Conservation (phyloP, 35 echinoderm and acorn worm genomes). For the Anneissia japonica region DNA sequence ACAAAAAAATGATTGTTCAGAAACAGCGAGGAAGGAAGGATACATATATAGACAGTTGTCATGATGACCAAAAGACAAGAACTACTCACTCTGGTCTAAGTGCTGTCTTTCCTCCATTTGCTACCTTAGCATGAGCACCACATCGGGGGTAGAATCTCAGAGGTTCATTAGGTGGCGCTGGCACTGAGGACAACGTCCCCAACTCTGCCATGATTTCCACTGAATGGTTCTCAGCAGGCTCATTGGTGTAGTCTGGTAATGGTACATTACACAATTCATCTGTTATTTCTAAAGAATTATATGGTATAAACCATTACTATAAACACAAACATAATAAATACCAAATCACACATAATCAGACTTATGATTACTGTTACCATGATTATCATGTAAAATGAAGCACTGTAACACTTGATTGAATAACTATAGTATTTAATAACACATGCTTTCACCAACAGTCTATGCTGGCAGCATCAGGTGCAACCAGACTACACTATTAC, state of each 20-base stretch:
- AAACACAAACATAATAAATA: too few relatives aligned
- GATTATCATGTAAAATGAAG: too few relatives aligned
- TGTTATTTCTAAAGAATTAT: background rate
- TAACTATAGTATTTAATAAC: too few relatives aligned
- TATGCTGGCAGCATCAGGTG: too few relatives aligned
- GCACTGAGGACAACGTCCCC: background rate
- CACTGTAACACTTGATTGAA: too few relatives aligned
- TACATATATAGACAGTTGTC: background rate
- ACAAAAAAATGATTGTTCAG: too few relatives aligned
- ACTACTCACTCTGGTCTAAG: constrained; percentile 72
- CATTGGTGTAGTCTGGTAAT: background rate
- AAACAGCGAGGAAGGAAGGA: background rate
- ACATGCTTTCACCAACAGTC: too few relatives aligned
- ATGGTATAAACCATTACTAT: too few relatives aligned
- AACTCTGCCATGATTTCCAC: background rate
- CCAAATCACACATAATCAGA: too few relatives aligned
- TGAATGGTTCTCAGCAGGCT: background rate
- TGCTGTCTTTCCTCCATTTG: constrained; percentile 57
- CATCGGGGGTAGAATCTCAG: constrained; percentile 71
- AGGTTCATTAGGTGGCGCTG: background rate
- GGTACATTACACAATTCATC: background rate
- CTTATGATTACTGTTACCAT: too few relatives aligned
- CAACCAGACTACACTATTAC: too few relatives aligned
- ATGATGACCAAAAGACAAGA: too few relatives aligned
- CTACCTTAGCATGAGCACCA: constrained; percentile 80